Percentiles rank a stretch among this genome's conserved stretches.
phyloP scores from a whole-genome alignment of 2,113 vertebrate species.

The Hippopotamus amphibius region DNA sequence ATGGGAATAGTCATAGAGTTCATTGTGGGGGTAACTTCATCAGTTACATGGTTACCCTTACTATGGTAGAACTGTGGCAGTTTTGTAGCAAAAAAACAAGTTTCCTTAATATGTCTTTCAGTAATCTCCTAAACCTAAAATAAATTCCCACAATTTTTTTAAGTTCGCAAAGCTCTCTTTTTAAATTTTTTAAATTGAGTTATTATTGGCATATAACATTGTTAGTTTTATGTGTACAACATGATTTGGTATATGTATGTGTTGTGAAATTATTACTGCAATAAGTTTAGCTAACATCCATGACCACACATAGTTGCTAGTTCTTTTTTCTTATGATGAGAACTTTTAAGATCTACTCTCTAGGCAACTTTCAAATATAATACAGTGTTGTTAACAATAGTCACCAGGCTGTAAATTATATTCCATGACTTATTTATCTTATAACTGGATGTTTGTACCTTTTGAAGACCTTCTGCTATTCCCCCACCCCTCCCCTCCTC shows the following conservation, averaged over 20 bases:
- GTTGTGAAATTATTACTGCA: background rate
- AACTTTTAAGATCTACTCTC: background rate
- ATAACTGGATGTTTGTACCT: background rate
- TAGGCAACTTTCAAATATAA: background rate
- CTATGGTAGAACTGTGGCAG: rapidly evolving
- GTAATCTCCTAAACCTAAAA: background rate
- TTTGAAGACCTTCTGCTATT: background rate
- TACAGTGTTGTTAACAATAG: background rate
- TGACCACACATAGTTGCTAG: background rate
- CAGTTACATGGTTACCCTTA: background rate
- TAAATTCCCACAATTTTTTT: background rate
- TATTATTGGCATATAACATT: background rate
- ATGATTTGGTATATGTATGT: background rate
- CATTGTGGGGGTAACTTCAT: background rate
- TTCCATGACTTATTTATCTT: background rate
- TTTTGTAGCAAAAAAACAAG: background rate
- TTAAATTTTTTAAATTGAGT: background rate
- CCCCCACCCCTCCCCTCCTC: background rate
- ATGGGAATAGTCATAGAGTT: rapidly evolving
- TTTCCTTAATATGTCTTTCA: background rate
- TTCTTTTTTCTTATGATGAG: background rate
- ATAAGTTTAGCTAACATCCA: background rate
- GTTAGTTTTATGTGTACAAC: background rate
- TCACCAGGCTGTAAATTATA: background rate
- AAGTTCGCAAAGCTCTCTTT: background rate